Evolutionary conservation across 2,113 vertebrate species (phyloP).

Genomic region (Sceloporus tristichus): DNA sequence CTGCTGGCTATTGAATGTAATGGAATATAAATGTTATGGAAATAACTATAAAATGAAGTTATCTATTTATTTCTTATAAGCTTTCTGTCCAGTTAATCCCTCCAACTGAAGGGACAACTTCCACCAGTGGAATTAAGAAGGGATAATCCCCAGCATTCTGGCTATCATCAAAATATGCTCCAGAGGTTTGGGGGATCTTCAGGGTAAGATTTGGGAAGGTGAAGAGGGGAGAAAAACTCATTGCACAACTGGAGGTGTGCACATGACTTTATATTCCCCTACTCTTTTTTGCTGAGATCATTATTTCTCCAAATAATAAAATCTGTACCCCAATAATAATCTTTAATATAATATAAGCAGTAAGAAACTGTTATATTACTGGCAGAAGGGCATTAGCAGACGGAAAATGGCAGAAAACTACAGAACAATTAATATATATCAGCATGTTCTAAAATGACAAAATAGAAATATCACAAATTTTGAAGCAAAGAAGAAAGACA

Average conservation of each 20-base stretch:
- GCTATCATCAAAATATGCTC: background rate
- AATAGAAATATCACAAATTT: background rate
- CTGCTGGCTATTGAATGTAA: background rate
- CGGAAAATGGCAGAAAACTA: background rate
- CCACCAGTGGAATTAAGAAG: background rate
- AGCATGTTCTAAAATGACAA: background rate
- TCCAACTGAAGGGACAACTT: background rate
- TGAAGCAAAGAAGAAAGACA: background rate
- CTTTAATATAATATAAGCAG: too few relatives aligned
- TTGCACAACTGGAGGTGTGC: background rate
- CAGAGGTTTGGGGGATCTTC: background rate
- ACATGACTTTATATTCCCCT: background rate
- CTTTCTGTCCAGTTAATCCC: background rate
- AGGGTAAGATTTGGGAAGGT: background rate
- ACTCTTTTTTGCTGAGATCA: background rate
- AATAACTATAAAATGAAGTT: background rate
- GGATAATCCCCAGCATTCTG: background rate
- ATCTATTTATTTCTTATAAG: background rate
- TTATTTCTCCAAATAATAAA: background rate
- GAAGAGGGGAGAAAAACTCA: background rate
- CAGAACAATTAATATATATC: background rate
- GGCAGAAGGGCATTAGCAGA: background rate
- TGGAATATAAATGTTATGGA: background rate
- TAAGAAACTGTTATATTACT: background rate
- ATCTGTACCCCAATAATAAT: background rate